Evolutionary conservation across 2,888 invertebrate genomes (phyloP).

Genomic region (Sisyra terminalis): DNA sequence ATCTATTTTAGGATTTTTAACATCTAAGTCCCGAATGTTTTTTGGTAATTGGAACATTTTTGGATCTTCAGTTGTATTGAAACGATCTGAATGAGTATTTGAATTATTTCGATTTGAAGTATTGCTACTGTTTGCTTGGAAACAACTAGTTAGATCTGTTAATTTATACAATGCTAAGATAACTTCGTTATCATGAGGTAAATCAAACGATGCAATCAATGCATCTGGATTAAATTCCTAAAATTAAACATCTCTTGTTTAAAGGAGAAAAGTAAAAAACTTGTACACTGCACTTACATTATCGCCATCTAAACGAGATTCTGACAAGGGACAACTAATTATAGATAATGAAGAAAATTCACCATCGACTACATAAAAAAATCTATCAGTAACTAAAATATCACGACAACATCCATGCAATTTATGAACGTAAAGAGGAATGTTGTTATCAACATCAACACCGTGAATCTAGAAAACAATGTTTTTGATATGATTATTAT

Average conservation of each 20-base stretch:
- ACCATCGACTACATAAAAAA: conserved; percentile 42
- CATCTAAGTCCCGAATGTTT: conserved; percentile 27
- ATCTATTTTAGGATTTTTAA: conserved; percentile 31
- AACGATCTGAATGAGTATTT: not conserved
- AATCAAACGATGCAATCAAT: conserved; percentile 35
- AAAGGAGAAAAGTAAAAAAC: not conserved
- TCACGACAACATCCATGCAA: conserved; percentile 42
- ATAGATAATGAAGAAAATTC: conserved; percentile 30
- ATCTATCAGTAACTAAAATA: conserved; percentile 46
- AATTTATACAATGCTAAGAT: conserved; percentile 32
- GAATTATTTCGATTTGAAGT: conserved; percentile 8
- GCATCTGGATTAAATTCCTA: conserved; percentile 40
- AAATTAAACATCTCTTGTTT: conserved; percentile 9
- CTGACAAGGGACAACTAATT: conserved; percentile 38
- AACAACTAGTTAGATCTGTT: conserved; percentile 23
- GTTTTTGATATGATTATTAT: too few relatives aligned
- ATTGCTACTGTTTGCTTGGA: conserved; percentile 16
- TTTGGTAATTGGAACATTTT: conserved; percentile 26
- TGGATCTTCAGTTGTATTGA: conserved; percentile 17
- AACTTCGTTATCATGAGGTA: conserved; percentile 32
- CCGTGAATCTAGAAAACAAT: conserved; percentile 41
- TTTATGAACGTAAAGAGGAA: conserved; percentile 51
- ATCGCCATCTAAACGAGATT: conserved; percentile 33
- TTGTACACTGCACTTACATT: conserved; percentile 20
- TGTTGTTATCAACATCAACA: conserved; percentile 43